Conservation (phyloP, 2,113 vertebrate species). For the Catharus minimus region DNA sequence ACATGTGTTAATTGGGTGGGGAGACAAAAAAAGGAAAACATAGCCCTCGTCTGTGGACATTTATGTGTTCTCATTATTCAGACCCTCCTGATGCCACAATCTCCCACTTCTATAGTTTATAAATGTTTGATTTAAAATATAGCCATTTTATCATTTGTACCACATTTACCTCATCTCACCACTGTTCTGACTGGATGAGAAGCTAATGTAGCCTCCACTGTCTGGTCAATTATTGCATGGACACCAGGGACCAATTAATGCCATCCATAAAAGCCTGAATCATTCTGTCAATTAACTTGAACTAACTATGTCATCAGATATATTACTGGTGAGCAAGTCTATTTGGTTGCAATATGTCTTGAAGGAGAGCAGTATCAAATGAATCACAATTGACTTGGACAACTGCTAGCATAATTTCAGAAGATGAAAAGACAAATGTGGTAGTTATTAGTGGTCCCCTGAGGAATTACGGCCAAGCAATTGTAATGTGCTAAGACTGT, state of each 20-base stretch:
- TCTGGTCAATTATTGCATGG: constrained; percentile 86
- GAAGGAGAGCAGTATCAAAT: constrained; percentile 87
- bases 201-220: constrained; percentile 80
- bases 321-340: constrained; percentile 92
- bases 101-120: constrained; percentile 68
- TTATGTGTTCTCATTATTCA: constrained; percentile 68
- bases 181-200: constrained; percentile 77
- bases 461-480: constrained; percentile 91
- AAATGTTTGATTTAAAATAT: constrained; percentile 83
- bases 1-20: constrained; percentile 59
- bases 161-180: constrained; percentile 83
- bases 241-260: constrained; percentile 96
- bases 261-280: constrained; percentile 90
- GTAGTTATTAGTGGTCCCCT: constrained; percentile 94
- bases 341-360: constrained; percentile 90
- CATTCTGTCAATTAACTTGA: constrained; percentile 98
- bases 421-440: constrained; percentile 88
- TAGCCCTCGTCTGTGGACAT: constrained; percentile 40
- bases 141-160: constrained; percentile 86
- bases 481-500: constrained; percentile 91
- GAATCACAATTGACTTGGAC: constrained; percentile 88
- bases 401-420: constrained; percentile 93
- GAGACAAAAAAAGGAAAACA: not conserved
- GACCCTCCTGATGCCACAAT: constrained; percentile 59
- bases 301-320: constrained; percentile 96